These are phyloP conservation scores for Orthonevra nobilis DNA, from an alignment of 2,888 invertebrate genomes.

Conservation along the genomic window DNA sequence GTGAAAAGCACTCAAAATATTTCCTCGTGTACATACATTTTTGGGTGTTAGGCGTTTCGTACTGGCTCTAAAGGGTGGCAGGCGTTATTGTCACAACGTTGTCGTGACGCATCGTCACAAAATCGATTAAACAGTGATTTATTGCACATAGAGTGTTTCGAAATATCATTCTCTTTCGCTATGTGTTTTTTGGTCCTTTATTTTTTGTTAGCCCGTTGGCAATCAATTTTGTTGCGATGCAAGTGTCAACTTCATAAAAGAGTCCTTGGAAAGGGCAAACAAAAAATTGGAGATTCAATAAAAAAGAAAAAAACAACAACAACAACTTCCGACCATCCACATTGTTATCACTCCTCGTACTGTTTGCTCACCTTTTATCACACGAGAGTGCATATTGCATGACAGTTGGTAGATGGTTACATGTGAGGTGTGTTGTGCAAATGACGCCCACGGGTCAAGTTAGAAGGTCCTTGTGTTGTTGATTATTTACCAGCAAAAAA, in stretches of 20 bases:
- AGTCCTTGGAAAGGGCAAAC: background rate
- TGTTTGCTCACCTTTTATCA: slow-evolving; percentile 65
- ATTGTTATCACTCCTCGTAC: slow-evolving; percentile 62
- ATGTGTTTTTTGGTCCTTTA: slow-evolving; percentile 29
- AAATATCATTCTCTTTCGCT: slow-evolving; percentile 54
- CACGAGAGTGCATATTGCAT: slow-evolving; percentile 43
- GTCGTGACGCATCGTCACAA: slow-evolving; percentile 68
- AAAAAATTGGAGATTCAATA: too few species aligned
- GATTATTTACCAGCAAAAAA: slow-evolving; percentile 8
- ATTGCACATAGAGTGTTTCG: slow-evolving; percentile 69
- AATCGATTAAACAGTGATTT: slow-evolving; percentile 70
- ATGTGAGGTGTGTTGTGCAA: background rate
- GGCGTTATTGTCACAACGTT: slow-evolving; percentile 50
- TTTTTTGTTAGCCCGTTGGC: slow-evolving; percentile 45
- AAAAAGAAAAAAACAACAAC: too few species aligned
- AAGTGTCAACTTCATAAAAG: slow-evolving; percentile 57
- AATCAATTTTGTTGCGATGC: slow-evolving; percentile 66
- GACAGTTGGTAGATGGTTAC: slow-evolving; percentile 17
- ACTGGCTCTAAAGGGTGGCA: background rate
- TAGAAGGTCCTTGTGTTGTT: slow-evolving; percentile 39
- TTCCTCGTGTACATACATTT: slow-evolving; percentile 6
- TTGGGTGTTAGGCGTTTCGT: too few species aligned
- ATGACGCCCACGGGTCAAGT: slow-evolving; percentile 12
- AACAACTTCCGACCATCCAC: slow-evolving; percentile 69
- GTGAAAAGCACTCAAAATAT: slow-evolving; percentile 55